Conservation (phyloP, 35 echinoderm and acorn worm species). For the Eucidaris tribuloides region DNA sequence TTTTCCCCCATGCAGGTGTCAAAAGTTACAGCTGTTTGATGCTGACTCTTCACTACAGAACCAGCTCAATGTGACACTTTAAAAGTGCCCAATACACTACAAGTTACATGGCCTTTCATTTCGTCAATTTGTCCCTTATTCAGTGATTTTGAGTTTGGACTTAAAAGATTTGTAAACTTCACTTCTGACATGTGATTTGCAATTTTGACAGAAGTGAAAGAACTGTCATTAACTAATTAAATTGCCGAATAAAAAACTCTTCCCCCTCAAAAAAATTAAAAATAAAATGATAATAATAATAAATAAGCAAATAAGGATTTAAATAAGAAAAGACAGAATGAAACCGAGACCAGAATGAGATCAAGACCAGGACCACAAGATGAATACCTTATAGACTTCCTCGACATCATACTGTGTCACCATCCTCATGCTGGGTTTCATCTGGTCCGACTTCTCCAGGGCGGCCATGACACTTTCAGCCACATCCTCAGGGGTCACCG, state of each 20-base stretch:
- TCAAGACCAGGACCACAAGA: background rate
- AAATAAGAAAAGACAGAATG: background rate
- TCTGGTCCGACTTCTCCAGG: constrained; percentile 11
- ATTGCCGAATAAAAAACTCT: background rate
- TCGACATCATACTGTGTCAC: constrained; percentile 31
- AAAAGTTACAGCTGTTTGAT: no score
- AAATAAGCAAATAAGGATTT: no score
- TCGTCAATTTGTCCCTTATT: no score
- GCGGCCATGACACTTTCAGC: constrained; percentile 43
- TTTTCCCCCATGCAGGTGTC: no score
- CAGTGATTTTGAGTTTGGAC: no score
- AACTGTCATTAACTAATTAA: background rate
- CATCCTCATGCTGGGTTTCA: constrained; percentile 46
- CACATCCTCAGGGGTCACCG: constrained; percentile 49
- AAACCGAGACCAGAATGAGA: background rate
- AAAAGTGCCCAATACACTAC: no score
- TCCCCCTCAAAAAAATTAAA: background rate
- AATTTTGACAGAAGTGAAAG: no score
- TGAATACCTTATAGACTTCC: constrained; percentile 41
- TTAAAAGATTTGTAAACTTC: no score
- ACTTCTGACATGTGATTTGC: no score
- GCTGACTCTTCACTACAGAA: no score
- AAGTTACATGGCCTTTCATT: no score
- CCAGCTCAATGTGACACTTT: no score
- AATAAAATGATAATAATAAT: background rate